Evolutionary conservation across 2,888 invertebrate species (phyloP).

Genomic region (Leptinotarsa haldemani): DNA sequence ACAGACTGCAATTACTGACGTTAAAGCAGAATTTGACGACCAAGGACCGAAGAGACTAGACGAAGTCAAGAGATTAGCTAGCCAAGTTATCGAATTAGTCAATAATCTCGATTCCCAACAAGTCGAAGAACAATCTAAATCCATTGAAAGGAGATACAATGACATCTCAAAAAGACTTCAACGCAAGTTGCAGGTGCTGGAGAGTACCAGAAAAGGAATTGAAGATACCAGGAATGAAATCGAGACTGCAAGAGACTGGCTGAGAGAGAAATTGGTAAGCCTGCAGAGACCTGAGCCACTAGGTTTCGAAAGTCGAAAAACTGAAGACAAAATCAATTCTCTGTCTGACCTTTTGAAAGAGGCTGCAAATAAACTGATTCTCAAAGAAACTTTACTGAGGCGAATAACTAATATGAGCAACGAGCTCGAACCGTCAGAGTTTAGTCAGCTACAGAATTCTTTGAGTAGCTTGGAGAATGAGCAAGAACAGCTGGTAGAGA

Average conservation of each 20-base stretch:
- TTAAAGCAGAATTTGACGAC: slow-evolving; percentile 80
- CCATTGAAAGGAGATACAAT: slow-evolving; percentile 84
- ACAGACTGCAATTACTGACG: slow-evolving; percentile 77
- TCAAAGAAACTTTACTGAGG: slow-evolving; percentile 85
- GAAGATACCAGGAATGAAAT: slow-evolving; percentile 86
- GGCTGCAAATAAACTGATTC: slow-evolving; percentile 84
- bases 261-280: slow-evolving; percentile 77
- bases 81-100: slow-evolving; percentile 81
- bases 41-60: slow-evolving; percentile 79
- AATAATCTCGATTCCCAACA: slow-evolving; percentile 91
- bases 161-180: slow-evolving; percentile 87
- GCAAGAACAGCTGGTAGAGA: slow-evolving; percentile 78
- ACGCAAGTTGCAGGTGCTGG: slow-evolving; percentile 84
- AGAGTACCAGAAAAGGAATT: slow-evolving; percentile 85
- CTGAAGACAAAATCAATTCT: slow-evolving; percentile 79
- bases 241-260: slow-evolving; percentile 82
- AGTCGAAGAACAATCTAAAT: slow-evolving; percentile 88
- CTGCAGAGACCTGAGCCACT: slow-evolving; percentile 76
- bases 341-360: slow-evolving; percentile 83
- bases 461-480: slow-evolving; percentile 79
- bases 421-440: slow-evolving; percentile 87
- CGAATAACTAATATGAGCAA: slow-evolving; percentile 85
- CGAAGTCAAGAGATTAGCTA: slow-evolving; percentile 76
- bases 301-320: slow-evolving; percentile 82
- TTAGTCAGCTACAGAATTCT: slow-evolving; percentile 80